These are phyloP conservation scores for Pseudomyrmex sp. DNA, from an alignment of 1,140 invertebrate species.

Conservation along the genomic window DNA sequence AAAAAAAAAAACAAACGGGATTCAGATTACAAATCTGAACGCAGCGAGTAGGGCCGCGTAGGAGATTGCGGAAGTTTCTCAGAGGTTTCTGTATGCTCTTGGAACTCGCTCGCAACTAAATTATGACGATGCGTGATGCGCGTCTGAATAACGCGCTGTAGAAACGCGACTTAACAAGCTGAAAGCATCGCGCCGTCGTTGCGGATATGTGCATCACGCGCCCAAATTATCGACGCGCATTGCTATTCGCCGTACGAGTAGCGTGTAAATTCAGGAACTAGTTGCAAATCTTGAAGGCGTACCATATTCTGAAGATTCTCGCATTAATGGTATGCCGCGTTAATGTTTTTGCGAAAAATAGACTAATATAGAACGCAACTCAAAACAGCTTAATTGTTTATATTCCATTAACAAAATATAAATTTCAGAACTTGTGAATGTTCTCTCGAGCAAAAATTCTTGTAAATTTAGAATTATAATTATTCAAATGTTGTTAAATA, in stretches of 20 bases:
- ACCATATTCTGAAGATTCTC: slow-evolving; percentile 30
- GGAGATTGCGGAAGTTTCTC: slow-evolving; percentile 27
- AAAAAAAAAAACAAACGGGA: slow-evolving; percentile 5
- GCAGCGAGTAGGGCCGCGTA: background rate
- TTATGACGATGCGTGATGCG: slow-evolving; percentile 52
- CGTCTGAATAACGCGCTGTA: slow-evolving; percentile 47
- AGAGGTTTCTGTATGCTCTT: background rate
- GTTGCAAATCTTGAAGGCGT: slow-evolving; percentile 37
- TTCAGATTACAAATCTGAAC: slow-evolving; percentile 40
- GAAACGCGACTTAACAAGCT: slow-evolving; percentile 43
- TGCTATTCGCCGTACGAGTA: slow-evolving; percentile 35
- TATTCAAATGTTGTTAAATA: background rate
- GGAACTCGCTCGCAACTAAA: slow-evolving; percentile 44
- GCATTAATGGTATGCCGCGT: background rate
- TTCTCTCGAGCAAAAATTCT: background rate
- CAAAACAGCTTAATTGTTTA: background rate
- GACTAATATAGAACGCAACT: background rate
- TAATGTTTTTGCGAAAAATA: slow-evolving; percentile 29
- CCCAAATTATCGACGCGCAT: slow-evolving; percentile 44
- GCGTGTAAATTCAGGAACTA: slow-evolving; percentile 20
- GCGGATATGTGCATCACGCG: slow-evolving; percentile 34
- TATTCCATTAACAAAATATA: background rate
- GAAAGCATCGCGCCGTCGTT: slow-evolving; percentile 19
- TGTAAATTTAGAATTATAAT: slow-evolving; percentile 3
- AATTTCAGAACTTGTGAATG: background rate